Evolutionary conservation across 2,888 invertebrate genomes (phyloP).

Genomic region (Apantesis nais): DNA sequence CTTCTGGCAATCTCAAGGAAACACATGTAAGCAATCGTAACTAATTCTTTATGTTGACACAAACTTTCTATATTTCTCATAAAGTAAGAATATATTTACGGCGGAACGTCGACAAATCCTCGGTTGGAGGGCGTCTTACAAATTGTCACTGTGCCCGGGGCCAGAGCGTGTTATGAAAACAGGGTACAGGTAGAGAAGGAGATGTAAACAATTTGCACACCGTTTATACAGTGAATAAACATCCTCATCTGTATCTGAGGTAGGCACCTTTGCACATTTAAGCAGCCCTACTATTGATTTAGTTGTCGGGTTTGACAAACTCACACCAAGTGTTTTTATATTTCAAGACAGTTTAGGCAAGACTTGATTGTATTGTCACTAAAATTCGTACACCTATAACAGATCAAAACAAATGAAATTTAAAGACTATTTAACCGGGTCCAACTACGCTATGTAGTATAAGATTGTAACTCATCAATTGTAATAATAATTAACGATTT

Average conservation of each 20-base stretch:
- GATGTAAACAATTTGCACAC: conserved; percentile 80
- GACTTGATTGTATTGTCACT: background rate
- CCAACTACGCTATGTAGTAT: background rate
- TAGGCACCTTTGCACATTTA: conserved; percentile 65
- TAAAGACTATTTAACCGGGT: background rate
- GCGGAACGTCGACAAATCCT: conserved; percentile 74
- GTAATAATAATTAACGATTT: too few species aligned
- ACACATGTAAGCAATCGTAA: conserved; percentile 19
- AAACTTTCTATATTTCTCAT: conserved; percentile 51
- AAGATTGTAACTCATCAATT: too few species aligned
- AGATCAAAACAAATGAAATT: background rate
- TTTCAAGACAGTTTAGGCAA: background rate
- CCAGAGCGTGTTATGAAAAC: conserved; percentile 78
- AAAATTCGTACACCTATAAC: background rate
- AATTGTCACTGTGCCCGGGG: conserved; percentile 77
- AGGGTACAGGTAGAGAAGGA: conserved; percentile 73
- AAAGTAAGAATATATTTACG: conserved; percentile 72
- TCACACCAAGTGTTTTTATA: conserved; percentile 12
- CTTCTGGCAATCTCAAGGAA: background rate
- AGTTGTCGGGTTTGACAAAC: conserved; percentile 46
- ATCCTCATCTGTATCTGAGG: conserved; percentile 69
- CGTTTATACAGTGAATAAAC: conserved; percentile 79
- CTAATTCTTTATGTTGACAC: conserved; percentile 24
- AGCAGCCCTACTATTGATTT: conserved; percentile 48
- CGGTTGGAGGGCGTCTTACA: conserved; percentile 64